phyloP scores from a whole-genome alignment of 1,140 invertebrate genomes.

The Rhopalosiphum maidis region DNA sequence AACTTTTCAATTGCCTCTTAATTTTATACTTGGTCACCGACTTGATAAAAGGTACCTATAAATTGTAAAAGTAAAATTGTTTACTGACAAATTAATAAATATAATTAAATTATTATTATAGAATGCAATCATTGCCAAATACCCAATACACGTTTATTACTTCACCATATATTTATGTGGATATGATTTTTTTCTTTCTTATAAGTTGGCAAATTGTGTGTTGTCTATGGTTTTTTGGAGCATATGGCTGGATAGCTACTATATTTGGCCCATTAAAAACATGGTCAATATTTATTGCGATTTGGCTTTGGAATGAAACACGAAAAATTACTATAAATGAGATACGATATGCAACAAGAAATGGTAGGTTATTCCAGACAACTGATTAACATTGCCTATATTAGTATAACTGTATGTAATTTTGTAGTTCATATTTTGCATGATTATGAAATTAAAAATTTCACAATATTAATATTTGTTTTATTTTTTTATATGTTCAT shows the following conservation, averaged over 20 bases:
- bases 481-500: constrained; percentile 34
- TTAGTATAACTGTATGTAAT: neutral
- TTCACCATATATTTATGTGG: constrained; percentile 45
- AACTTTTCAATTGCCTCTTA: constrained; percentile 75
- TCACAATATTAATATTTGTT: neutral
- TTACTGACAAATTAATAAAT: neutral
- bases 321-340: constrained; percentile 32
- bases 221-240: constrained; percentile 45
- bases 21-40: constrained; percentile 71
- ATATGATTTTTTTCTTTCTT: constrained; percentile 15
- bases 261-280: constrained; percentile 54
- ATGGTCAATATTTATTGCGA: constrained; percentile 54
- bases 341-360: constrained; percentile 43
- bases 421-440: constrained; percentile 10
- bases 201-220: constrained; percentile 45
- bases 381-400: neutral
- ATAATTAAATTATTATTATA: constrained; percentile 1
- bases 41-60: constrained; percentile 66
- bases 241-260: constrained; percentile 50
- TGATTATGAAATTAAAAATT: neutral
- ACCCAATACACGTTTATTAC: constrained; percentile 11
- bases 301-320: constrained; percentile 50
- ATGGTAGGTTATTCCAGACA: neutral
- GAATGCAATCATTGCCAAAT: constrained; percentile 41
- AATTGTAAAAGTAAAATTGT: neutral